Conservation (phyloP, 2,797 vertebrate genomes). For the Enteromius treurensis region DNA sequence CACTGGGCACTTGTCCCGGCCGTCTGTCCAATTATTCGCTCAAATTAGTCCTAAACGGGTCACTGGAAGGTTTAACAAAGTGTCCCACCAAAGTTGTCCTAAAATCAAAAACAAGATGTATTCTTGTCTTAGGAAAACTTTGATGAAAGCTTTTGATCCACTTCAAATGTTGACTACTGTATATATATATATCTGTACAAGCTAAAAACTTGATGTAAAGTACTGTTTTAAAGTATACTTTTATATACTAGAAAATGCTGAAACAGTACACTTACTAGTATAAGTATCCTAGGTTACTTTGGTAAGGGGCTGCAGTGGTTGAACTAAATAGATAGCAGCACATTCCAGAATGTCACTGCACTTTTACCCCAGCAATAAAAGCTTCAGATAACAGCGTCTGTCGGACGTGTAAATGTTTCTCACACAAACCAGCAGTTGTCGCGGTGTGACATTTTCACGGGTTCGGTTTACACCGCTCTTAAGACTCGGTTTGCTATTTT, state of each 20-base stretch:
- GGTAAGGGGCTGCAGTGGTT: too few relatives aligned
- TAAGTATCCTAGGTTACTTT: too few relatives aligned
- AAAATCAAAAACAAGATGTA: too few relatives aligned
- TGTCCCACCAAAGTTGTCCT: neutral
- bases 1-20: conserved; percentile 21
- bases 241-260: too few relatives aligned
- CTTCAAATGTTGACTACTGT: too few relatives aligned
- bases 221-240: too few relatives aligned
- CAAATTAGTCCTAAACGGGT: conserved; percentile 27
- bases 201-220: too few relatives aligned
- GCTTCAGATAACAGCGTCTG: neutral
- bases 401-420: neutral
- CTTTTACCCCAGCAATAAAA: neutral
- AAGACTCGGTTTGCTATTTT: conserved; percentile 18
- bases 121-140: too few relatives aligned
- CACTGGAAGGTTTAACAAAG: conserved; percentile 26
- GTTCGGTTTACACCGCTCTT: conserved; percentile 6
- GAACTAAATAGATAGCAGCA: neutral
- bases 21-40: conserved; percentile 18
- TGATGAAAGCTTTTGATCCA: too few relatives aligned
- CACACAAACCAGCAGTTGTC: conserved; percentile 3
- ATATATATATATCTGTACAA: too few relatives aligned
- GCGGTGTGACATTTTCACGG: neutral
- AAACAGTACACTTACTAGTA: too few relatives aligned
- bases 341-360: neutral